These are phyloP conservation scores for Sceliomorpha sp. DNA, from an alignment of 2,888 invertebrate species.

Conservation along the genomic window DNA sequence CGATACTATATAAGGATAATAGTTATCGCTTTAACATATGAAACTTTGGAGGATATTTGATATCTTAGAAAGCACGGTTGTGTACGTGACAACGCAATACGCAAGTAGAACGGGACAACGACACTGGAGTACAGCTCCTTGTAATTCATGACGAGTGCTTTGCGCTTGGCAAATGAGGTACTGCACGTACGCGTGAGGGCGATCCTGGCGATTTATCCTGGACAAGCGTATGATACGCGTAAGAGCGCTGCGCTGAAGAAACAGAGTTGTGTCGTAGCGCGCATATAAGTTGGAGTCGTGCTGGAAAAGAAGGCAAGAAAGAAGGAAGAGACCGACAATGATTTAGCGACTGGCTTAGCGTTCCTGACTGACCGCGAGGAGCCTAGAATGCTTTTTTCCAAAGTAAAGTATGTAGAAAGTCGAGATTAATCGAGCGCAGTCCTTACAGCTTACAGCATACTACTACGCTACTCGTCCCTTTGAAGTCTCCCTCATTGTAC, in stretches of 20 bases:
- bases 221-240: conserved; percentile 38
- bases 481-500: conserved; percentile 65
- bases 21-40: no score
- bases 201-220: conserved; percentile 47
- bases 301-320: conserved; percentile 32
- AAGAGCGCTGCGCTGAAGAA: conserved; percentile 41
- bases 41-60: conserved; percentile 6
- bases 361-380: conserved; percentile 46
- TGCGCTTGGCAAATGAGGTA: conserved; percentile 41
- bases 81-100: conserved; percentile 19
- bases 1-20: no score
- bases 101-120: conserved; percentile 28
- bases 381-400: conserved; percentile 39
- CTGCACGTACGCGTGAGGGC: conserved; percentile 47
- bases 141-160: conserved; percentile 44
- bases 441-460: conserved; percentile 57
- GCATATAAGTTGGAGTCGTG: conserved; percentile 19
- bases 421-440: conserved; percentile 69
- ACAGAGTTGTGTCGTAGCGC: conserved; percentile 28
- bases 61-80: conserved; percentile 16
- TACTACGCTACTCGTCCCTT: conserved; percentile 61
- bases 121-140: conserved; percentile 24
- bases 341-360: conserved; percentile 56
- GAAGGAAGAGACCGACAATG: conserved; percentile 45
- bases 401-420: conserved; percentile 60